Evolutionary conservation across 2,888 invertebrate species (phyloP).

Genomic region (Nemurella pictetii): DNA sequence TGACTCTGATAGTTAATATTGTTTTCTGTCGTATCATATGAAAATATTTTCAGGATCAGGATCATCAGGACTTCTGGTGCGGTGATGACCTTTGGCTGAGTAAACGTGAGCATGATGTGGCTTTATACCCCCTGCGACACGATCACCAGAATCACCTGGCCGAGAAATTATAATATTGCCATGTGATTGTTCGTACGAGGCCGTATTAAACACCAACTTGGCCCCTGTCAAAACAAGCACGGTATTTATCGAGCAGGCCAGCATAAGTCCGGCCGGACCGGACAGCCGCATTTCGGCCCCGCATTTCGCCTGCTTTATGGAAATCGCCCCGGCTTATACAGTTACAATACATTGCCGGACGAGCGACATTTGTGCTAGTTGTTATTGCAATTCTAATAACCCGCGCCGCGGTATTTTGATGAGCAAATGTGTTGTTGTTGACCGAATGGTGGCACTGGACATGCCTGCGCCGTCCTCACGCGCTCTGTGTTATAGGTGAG

Average conservation of each 20-base stretch:
- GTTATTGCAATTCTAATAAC: constrained; percentile 21
- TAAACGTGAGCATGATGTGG: no score
- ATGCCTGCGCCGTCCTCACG: neutral
- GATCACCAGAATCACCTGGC: no score
- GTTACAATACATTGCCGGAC: neutral
- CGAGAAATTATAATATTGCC: neutral
- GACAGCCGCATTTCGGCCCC: neutral
- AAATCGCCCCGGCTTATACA: neutral
- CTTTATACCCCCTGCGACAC: no score
- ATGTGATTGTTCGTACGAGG: neutral
- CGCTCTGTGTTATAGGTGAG: neutral
- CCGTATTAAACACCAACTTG: neutral
- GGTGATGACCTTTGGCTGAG: no score
- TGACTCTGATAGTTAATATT: neutral
- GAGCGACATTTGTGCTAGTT: neutral
- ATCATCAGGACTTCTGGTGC: no score
- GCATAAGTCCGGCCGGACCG: neutral
- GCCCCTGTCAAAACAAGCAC: constrained; percentile 7
- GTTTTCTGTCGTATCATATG: neutral
- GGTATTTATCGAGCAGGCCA: constrained; percentile 4
- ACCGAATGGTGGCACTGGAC: neutral
- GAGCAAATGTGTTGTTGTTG: neutral
- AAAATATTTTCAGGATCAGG: no score
- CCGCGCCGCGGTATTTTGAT: constrained; percentile 1
- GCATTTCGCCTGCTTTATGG: constrained; percentile 20